A percentile compares a stretch with the other conserved stretches of the same genome.
phyloP scores from a whole-genome alignment of 92 coral and sea anemone genomes.

The Micromussa lordhowensis region DNA sequence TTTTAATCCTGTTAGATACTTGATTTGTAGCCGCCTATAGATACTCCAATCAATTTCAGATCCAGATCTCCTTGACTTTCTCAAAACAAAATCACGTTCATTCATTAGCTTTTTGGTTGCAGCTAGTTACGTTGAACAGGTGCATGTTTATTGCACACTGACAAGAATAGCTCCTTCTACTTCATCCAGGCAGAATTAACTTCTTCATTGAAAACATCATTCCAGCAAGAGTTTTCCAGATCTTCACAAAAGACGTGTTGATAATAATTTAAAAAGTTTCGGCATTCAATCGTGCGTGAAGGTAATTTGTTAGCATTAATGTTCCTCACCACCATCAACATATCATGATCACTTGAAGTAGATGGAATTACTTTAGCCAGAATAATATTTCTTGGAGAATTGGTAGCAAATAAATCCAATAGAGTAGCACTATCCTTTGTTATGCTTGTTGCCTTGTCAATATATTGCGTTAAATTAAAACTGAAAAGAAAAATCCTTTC shows the following conservation, averaged over 20 bases:
- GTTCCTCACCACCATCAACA: not conserved
- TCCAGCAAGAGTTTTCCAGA: conserved; percentile 37
- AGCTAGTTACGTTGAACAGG: not conserved
- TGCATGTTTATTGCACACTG: too few species aligned
- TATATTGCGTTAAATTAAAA: too few species aligned
- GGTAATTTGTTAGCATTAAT: not conserved
- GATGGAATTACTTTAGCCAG: too few species aligned
- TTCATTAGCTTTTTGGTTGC: conserved; percentile 47
- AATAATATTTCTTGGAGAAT: too few species aligned
- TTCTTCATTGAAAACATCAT: conserved; percentile 15
- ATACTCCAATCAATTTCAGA: conserved; percentile 50
- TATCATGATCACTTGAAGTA: too few species aligned
- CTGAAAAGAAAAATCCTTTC: too few species aligned
- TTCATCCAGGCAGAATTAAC: not conserved
- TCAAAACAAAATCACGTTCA: conserved; percentile 15
- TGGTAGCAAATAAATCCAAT: too few species aligned
- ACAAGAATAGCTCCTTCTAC: too few species aligned
- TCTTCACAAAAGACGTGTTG: not conserved
- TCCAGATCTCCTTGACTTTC: conserved; percentile 28
- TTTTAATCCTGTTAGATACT: conserved; percentile 47
- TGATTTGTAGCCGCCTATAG: conserved; percentile 60
- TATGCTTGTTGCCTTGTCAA: too few species aligned
- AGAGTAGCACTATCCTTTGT: too few species aligned
- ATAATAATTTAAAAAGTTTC: not conserved
- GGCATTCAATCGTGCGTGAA: conserved; percentile 43